phyloP scores from a whole-genome alignment of 2,888 invertebrate genomes.

The Hybos culiciformis region DNA sequence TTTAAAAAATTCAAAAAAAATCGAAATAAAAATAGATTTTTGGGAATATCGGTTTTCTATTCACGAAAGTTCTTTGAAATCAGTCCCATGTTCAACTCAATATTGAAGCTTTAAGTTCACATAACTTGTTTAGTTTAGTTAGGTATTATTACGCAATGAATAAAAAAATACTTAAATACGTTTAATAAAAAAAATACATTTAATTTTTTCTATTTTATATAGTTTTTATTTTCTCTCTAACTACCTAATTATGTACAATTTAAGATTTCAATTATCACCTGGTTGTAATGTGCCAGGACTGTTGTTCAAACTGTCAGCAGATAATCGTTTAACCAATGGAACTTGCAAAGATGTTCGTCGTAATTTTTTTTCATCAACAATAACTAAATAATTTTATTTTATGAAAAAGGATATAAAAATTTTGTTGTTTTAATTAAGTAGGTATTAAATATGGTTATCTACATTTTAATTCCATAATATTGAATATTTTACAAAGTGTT shows the following conservation, averaged over 20 bases:
- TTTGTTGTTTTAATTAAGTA: too few species aligned
- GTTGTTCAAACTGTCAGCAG: conserved; percentile 44
- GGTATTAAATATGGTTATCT: too few species aligned
- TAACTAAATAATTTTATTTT: too few species aligned
- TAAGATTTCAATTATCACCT: conserved; percentile 31
- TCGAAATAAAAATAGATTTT: background rate
- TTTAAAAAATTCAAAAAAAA: background rate
- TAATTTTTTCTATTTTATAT: background rate
- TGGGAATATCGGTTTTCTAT: too few species aligned
- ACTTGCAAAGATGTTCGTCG: conserved; percentile 38
- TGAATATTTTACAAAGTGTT: too few species aligned
- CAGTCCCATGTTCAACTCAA: too few species aligned
- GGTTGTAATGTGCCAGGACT: conserved; percentile 44
- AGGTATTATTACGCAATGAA: background rate
- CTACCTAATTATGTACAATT: background rate
- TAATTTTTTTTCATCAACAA: conserved; percentile 33
- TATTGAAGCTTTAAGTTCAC: too few species aligned
- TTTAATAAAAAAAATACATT: background rate
- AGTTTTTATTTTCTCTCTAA: background rate
- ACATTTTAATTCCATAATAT: too few species aligned
- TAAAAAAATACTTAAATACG: background rate
- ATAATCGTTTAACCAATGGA: conserved; percentile 43
- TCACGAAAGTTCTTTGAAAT: too few species aligned
- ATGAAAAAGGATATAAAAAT: too few species aligned
- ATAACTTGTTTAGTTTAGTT: too few species aligned